These are phyloP conservation scores for Rhagophthalmus giganteus DNA, from an alignment of 2,888 invertebrate genomes.

Conservation along the genomic window DNA sequence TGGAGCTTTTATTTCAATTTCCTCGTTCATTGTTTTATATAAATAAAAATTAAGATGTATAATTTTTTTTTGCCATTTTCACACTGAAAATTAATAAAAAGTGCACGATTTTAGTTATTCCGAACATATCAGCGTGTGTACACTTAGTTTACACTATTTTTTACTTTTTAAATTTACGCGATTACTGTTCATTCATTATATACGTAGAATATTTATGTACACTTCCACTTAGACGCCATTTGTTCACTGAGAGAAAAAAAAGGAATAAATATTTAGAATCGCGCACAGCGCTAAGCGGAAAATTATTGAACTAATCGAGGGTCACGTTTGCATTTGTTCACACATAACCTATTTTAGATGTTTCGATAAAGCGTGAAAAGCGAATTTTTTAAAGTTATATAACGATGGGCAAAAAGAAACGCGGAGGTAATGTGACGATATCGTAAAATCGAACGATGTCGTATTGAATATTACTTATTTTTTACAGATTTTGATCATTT, in stretches of 20 bases:
- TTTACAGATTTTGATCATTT: slow-evolving; percentile 54
- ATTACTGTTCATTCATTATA: slow-evolving; percentile 52
- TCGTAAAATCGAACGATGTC: not conserved
- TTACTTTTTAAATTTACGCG: slow-evolving; percentile 36
- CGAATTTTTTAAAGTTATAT: not conserved
- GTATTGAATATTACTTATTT: not conserved
- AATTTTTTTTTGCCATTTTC: slow-evolving; percentile 27
- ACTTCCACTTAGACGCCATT: slow-evolving; percentile 56
- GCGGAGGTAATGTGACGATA: slow-evolving; percentile 1
- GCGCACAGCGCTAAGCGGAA: slow-evolving; percentile 12
- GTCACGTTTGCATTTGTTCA: not conserved
- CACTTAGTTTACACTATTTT: slow-evolving; percentile 24
- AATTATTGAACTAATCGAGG: slow-evolving; percentile 15
- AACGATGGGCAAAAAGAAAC: slow-evolving; percentile 14
- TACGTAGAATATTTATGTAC: slow-evolving; percentile 52
- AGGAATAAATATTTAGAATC: slow-evolving; percentile 21
- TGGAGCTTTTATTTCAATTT: slow-evolving; percentile 47
- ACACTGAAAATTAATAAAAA: slow-evolving; percentile 14
- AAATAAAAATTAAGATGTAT: slow-evolving; percentile 22
- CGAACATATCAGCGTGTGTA: slow-evolving; percentile 12
- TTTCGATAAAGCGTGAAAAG: not conserved
- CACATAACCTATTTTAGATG: not conserved
- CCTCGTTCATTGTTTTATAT: slow-evolving; percentile 53
- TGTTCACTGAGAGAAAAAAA: slow-evolving; percentile 55
- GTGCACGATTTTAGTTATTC: slow-evolving; percentile 9